A percentile compares a stretch with the other conserved stretches of the same genome.
Conservation (phyloP, 2,113 vertebrate genomes). For the Heterotis niloticus region DNA sequence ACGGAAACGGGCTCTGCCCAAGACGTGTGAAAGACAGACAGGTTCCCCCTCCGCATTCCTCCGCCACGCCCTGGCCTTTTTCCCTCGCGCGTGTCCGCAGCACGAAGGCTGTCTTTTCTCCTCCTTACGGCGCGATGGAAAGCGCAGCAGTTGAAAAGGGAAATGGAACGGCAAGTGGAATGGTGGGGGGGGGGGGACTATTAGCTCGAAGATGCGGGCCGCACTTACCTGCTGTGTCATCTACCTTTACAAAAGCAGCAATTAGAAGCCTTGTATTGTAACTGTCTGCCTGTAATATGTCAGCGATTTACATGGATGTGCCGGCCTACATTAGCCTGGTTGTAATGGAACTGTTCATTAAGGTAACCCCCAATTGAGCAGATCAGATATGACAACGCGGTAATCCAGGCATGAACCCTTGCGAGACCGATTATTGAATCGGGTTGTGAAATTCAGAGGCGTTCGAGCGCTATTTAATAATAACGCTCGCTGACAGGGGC, state of each 20-base stretch:
- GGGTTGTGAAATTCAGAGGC: neutral
- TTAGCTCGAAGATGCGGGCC: slow-evolving; percentile 39
- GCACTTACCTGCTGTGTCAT: slow-evolving; percentile 42
- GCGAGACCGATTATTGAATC: slow-evolving; percentile 40
- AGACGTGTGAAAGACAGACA: neutral
- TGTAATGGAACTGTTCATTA: slow-evolving; percentile 37
- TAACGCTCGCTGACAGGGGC: neutral
- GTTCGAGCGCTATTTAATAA: neutral
- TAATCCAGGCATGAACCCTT: slow-evolving; percentile 42
- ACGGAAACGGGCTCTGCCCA: neutral
- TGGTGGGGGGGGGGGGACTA: neutral
- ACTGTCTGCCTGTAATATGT: slow-evolving; percentile 43
- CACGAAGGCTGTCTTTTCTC: neutral
- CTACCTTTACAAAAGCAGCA: slow-evolving; percentile 42
- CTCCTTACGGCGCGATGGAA: neutral
- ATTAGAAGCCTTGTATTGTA: slow-evolving; percentile 35
- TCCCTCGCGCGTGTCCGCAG: neutral
- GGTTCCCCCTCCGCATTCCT: slow-evolving; percentile 54
- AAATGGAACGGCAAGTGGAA: neutral
- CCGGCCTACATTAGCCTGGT: slow-evolving; percentile 28
- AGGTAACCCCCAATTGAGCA: slow-evolving; percentile 41
- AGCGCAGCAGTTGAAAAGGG: slow-evolving; percentile 10
- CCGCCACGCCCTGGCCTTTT: neutral
- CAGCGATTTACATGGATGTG: slow-evolving; percentile 54
- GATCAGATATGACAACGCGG: slow-evolving; percentile 59